These are phyloP conservation scores for Scytalopus superciliaris DNA, from an alignment of 2,113 vertebrate genomes.

Conservation along the genomic window DNA sequence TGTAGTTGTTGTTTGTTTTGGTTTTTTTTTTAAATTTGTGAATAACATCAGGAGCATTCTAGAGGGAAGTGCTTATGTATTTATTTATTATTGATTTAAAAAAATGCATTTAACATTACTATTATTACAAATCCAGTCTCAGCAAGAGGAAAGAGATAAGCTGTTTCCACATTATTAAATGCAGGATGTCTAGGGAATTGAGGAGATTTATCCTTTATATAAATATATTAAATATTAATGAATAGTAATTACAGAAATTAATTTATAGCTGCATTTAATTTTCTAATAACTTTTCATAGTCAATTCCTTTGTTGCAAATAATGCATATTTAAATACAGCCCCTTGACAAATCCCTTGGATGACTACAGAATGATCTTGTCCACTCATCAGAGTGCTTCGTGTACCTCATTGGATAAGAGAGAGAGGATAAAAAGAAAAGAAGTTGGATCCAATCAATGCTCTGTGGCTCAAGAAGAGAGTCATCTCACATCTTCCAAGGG, in stretches of 20 bases:
- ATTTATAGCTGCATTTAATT: slow-evolving; percentile 74
- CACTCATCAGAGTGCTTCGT: neutral
- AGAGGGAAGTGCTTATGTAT: slow-evolving; percentile 85
- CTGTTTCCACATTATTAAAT: slow-evolving; percentile 77
- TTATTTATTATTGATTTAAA: slow-evolving; percentile 94
- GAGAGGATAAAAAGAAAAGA: neutral
- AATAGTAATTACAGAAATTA: slow-evolving; percentile 74
- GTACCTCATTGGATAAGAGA: neutral
- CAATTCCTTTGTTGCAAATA: slow-evolving; percentile 47
- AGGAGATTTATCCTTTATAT: slow-evolving; percentile 66
- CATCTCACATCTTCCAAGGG: neutral
- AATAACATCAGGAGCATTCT: slow-evolving; percentile 88
- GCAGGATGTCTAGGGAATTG: slow-evolving; percentile 69
- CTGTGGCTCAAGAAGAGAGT: neutral
- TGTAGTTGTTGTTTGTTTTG: slow-evolving; percentile 71
- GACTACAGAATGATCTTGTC: slow-evolving; percentile 2
- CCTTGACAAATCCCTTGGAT: slow-evolving; percentile 6
- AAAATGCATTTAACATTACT: slow-evolving; percentile 85
- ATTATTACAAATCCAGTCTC: slow-evolving; percentile 87
- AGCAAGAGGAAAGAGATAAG: slow-evolving; percentile 73
- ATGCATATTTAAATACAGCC: slow-evolving; percentile 53
- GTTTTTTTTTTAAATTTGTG: slow-evolving; percentile 89
- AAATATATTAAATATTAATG: slow-evolving; percentile 82
- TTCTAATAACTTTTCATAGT: slow-evolving; percentile 57
- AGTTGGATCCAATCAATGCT: neutral